Conservation (phyloP, 2,888 invertebrate genomes). For the Chaitophorus viminalis region DNA sequence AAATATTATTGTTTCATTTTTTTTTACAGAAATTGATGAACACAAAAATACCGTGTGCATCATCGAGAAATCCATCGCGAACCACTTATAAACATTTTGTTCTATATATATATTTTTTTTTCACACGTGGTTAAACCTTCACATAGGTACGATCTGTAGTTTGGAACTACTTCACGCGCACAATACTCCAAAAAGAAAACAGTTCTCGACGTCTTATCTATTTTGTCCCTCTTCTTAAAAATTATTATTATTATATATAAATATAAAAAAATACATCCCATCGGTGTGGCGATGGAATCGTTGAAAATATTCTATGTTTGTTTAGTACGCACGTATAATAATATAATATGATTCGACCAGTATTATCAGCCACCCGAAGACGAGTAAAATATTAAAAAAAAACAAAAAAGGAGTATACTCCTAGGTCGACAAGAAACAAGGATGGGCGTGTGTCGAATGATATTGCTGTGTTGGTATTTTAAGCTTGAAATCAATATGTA, state of each 20-base stretch:
- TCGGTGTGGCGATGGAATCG: neutral
- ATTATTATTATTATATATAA: neutral
- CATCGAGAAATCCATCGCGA: neutral
- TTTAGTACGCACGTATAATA: neutral
- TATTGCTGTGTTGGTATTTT: no score
- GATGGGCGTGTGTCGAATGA: no score
- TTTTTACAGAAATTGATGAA: neutral
- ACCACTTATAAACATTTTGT: slow-evolving; percentile 12
- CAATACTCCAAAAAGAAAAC: neutral
- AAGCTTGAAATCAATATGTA: no score
- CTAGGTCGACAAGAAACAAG: no score
- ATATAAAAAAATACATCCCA: no score
- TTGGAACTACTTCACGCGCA: no score
- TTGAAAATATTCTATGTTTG: neutral
- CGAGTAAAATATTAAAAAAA: no score
- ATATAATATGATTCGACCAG: no score
- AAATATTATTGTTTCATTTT: slow-evolving; percentile 15
- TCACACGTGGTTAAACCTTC: neutral
- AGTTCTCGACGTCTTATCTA: neutral
- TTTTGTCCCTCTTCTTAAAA: neutral
- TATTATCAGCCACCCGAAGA: no score
- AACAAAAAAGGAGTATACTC: no score
- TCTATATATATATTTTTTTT: slow-evolving; percentile 7
- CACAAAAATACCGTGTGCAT: neutral
- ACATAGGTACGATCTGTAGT: neutral